phyloP scores from a whole-genome alignment of 2,797 vertebrate genomes.

The Acanthopagrus latus region DNA sequence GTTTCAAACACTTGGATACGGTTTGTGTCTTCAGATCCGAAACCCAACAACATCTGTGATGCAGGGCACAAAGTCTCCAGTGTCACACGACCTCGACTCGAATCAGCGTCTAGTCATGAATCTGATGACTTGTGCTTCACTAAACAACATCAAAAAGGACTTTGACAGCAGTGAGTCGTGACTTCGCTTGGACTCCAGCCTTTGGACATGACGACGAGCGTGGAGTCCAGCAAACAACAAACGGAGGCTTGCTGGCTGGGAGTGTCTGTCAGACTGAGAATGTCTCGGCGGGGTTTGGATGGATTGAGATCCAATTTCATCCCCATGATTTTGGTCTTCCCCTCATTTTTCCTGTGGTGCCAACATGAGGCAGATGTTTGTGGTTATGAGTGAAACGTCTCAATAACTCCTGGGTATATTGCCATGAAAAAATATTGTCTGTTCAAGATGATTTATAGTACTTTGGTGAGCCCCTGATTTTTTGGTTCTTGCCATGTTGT shows the following conservation, averaged over 20 bases:
- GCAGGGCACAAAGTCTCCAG: neutral
- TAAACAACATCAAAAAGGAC: neutral
- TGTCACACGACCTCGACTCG: neutral
- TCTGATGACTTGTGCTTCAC: neutral
- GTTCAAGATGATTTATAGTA: neutral
- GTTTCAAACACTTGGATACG: neutral
- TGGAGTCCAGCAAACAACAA: neutral
- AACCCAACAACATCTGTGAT: neutral
- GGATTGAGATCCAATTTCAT: neutral
- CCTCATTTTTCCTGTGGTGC: too few species aligned
- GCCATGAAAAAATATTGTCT: neutral
- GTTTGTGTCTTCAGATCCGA: neutral
- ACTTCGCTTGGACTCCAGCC: neutral
- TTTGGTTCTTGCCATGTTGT: neutral
- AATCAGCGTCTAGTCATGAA: neutral
- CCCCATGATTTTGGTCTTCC: too few species aligned
- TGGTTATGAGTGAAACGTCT: neutral
- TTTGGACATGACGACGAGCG: neutral
- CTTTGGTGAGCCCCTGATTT: neutral
- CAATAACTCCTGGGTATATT: neutral
- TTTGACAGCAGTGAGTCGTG: slow-evolving; percentile 2
- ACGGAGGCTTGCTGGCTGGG: too few species aligned
- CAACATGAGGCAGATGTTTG: neutral
- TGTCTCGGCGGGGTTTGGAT: neutral
- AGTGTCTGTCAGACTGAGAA: neutral